Conservation (phyloP, 2,797 vertebrate species). For the Muraenolepis orangiensis region DNA sequence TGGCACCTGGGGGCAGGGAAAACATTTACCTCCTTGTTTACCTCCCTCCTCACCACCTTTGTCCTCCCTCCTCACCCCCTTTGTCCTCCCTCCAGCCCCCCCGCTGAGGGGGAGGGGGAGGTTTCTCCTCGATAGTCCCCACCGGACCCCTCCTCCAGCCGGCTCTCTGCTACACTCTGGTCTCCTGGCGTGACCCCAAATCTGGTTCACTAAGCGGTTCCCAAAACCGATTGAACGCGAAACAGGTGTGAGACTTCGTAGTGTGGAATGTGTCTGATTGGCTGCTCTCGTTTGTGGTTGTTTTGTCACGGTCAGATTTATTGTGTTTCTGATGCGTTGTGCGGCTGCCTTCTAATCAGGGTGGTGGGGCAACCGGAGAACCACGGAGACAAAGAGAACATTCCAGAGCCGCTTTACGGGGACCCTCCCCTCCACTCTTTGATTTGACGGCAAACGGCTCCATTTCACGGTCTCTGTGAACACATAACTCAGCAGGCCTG, state of each 20-base stretch:
- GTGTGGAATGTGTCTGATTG: too few relatives aligned
- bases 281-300: too few relatives aligned
- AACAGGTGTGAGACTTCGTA: too few relatives aligned
- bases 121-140: not conserved
- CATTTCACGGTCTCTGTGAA: conserved; percentile 47
- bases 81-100: too few relatives aligned
- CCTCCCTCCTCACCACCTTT: too few relatives aligned
- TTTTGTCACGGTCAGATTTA: too few relatives aligned
- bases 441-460: conserved; percentile 8
- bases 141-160: not conserved
- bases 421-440: conserved; percentile 6
- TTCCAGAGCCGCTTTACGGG: conserved; percentile 18
- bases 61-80: too few relatives aligned
- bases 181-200: conserved; percentile 43
- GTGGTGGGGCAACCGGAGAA: not conserved
- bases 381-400: conserved; percentile 3
- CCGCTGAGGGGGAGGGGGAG: too few relatives aligned
- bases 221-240: conserved; percentile 18
- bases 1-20: too few relatives aligned
- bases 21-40: too few relatives aligned
- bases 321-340: too few relatives aligned
- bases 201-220: conserved; percentile 53
- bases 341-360: not conserved
- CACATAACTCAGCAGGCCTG: conserved; percentile 63
- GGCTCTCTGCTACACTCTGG: not conserved